Evolutionary conservation across 2,888 invertebrate genomes (phyloP).

Genomic region (Imbricaverruca yamaguchii): DNA sequence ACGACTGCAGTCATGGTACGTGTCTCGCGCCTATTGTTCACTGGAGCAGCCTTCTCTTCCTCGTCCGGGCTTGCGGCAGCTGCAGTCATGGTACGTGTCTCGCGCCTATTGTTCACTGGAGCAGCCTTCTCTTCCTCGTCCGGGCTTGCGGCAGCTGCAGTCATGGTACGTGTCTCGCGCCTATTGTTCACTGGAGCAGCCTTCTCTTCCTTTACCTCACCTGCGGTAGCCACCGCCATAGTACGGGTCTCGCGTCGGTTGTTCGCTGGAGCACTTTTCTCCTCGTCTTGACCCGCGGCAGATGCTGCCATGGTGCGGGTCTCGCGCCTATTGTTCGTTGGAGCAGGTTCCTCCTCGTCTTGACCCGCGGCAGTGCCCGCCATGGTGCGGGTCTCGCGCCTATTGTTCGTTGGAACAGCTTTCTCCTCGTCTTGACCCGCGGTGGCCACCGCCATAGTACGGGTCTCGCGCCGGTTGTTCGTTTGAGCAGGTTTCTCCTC

Average conservation of each 20-base stretch:
- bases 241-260: neutral
- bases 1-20: neutral
- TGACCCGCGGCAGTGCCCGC: neutral
- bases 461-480: neutral
- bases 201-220: no score
- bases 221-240: no score
- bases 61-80: neutral
- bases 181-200: neutral
- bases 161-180: neutral
- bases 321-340: no score
- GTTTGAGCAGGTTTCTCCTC: neutral
- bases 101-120: neutral
- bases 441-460: neutral
- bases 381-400: neutral
- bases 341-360: neutral
- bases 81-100: neutral
- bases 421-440: neutral
- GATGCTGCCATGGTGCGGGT: neutral
- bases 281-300: neutral
- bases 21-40: neutral
- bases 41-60: neutral
- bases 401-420: neutral
- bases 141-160: no score
- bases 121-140: neutral
- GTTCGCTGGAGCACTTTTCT: neutral